A percentile compares a stretch with the other conserved stretches of the same genome.
Evolutionary conservation across 2,888 invertebrate species (phyloP).

Genomic region (Deilephila porcellus): DNA sequence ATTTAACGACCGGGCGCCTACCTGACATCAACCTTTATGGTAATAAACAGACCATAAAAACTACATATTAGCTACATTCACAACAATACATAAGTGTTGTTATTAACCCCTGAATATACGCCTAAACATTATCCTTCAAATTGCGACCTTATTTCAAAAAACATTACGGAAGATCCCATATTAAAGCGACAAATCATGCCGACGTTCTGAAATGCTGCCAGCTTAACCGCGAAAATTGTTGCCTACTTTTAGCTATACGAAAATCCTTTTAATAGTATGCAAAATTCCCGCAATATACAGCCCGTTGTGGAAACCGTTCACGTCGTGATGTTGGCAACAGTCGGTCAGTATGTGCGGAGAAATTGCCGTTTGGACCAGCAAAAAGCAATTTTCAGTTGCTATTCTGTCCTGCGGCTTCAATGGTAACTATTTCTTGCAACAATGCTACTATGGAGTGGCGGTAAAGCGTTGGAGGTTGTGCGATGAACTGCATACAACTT

Average conservation of each 20-base stretch:
- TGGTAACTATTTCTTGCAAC: constrained; percentile 10
- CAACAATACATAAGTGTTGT: not conserved
- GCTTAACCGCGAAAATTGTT: constrained; percentile 10
- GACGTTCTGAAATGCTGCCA: not conserved
- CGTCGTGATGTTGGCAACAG: constrained; percentile 28
- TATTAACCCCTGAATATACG: not conserved
- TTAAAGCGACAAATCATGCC: constrained; percentile 12
- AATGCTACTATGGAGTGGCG: not conserved
- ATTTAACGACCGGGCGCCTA: too few relatives aligned
- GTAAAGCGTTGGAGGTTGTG: not conserved
- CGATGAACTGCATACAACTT: too few relatives aligned
- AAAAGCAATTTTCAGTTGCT: constrained; percentile 27
- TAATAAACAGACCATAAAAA: too few relatives aligned
- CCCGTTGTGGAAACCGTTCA: constrained; percentile 15
- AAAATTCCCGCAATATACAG: constrained; percentile 21
- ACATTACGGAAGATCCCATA: not conserved
- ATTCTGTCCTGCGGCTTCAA: constrained; percentile 18
- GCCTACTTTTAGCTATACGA: constrained; percentile 6
- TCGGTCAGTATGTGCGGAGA: not conserved
- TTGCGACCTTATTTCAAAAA: constrained; percentile 3
- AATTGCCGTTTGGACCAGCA: constrained; percentile 27
- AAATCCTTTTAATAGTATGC: constrained; percentile 14
- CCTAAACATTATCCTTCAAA: not conserved
- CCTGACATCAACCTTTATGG: too few relatives aligned
- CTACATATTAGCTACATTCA: too few relatives aligned